Evolutionary conservation across 2,113 vertebrate species (phyloP), one percentile per base, ranked within the genome.

Genomic region (Rhodinocichla rosea): DNA sequence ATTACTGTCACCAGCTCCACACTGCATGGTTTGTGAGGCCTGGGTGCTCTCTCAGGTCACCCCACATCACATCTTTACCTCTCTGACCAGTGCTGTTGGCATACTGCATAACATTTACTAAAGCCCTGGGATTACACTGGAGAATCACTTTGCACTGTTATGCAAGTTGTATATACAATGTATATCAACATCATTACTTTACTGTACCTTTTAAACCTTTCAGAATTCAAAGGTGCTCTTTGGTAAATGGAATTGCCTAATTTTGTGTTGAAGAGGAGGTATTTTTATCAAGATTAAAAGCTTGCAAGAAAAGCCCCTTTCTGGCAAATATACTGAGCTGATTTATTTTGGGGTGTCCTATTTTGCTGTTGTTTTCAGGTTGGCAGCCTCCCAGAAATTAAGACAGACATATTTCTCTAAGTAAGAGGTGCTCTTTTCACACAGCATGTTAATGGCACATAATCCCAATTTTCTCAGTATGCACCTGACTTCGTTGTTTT

Each of bases 391-490:
- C 30, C 83, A 91, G 63, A 70, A 59, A 84, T 94, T 75, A 88
- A 85, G 68, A 53, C 52, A 78, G 57, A 62, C 35, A 9, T 93
- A 69, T 94, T 94, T 82, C 80, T 84, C 60, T 64, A 20, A 82
- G 83, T 18, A 84, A 26, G 37, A 57, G 30, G 53, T 23, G 49
- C 4, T 68, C 22, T 80, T 78, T 83, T 53, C 44, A n/a, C 50
- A 56, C 33, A 73, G 77, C 40, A 53, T 6, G 24, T 74, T 91
- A 80, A 89, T 47, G 50, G 70, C n/a, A 73, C 64, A 42, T 65
- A 95, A 95, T 88, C 83, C 78, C 5, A 91, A 89, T 97, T 97
- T 96, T 93, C 94, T 93, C 74, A 71, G 91, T 60, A 92, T 21
- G 4, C 80, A 88, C 81, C 91, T 84, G 45, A 86, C 65, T 94